Conservation (phyloP, 2,888 invertebrate genomes). For the Limnephilus rhombicus region DNA sequence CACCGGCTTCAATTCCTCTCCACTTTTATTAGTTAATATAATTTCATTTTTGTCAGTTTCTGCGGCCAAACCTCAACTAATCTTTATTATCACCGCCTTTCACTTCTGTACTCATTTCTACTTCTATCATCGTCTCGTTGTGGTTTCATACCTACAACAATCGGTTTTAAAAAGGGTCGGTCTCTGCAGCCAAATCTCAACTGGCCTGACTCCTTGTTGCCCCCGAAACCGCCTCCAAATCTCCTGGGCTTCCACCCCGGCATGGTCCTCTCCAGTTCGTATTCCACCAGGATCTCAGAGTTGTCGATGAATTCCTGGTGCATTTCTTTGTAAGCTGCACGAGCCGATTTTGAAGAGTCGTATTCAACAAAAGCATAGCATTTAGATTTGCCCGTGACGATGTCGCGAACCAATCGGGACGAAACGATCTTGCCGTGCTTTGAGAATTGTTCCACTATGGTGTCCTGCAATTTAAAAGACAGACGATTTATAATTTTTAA, state of each 20-base stretch:
- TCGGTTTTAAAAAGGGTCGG: constrained; percentile 85
- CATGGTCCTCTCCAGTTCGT: constrained; percentile 84
- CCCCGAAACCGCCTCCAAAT: constrained; percentile 93
- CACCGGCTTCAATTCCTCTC: too few relatives aligned
- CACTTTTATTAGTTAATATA: too few relatives aligned
- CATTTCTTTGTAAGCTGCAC: constrained; percentile 80
- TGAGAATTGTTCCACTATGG: constrained; percentile 77
- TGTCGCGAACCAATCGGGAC: constrained; percentile 84
- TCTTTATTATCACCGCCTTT: constrained; percentile 13
- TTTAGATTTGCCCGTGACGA: constrained; percentile 90
- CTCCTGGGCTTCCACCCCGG: constrained; percentile 91
- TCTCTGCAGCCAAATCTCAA: constrained; percentile 90
- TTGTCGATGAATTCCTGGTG: constrained; percentile 82
- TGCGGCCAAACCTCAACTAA: too few relatives aligned
- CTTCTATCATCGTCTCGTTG: neutral
- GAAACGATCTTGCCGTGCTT: constrained; percentile 82
- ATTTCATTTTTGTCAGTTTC: too few relatives aligned
- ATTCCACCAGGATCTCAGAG: constrained; percentile 85
- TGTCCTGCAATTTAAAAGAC: constrained; percentile 72
- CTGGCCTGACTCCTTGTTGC: constrained; percentile 91
- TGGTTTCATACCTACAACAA: constrained; percentile 69
- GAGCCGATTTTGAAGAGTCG: constrained; percentile 79
- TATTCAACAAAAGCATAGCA: constrained; percentile 93
- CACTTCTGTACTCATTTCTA: constrained; percentile 25
- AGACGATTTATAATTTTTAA: neutral